Evolutionary conservation across 2,888 invertebrate species (phyloP), one percentile per base, ranked within the genome.

Genomic region (Dromius quadrimaculatus): DNA sequence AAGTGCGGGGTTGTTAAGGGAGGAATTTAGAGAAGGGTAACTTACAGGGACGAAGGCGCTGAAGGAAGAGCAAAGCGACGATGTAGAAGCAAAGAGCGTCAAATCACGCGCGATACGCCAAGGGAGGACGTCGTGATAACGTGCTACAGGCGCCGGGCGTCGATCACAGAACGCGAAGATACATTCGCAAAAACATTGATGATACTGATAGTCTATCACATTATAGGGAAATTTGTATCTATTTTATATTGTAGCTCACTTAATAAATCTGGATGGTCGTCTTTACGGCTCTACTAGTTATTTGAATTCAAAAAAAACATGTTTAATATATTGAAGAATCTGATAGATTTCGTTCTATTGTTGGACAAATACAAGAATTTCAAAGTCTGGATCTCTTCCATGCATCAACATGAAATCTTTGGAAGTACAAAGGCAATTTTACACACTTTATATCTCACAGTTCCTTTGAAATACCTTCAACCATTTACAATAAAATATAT

Each of bases 51-150:
- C 19, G 41, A 6, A 23, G 20, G 4, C 15, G 11, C 50, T 22
- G 13, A n/a, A 13, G 20, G 5, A 20, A 28, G 23, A 28, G 54
- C 15, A 36, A 43, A 22, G 62, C 41, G 62, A 22, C 38, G 62
- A 41, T 41, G 62, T 41, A 62, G 62, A 62, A 62, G 62, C 22
- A 62, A 62, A 11, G 61, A 41, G 41, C 62, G 41, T 62, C 23
- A 62, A 62, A 62, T 62, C 62, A 41, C 38, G 22, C 41, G 62
- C 68, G 68, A 68, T 68, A 68, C 59, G 68, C 68, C 32, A 38
- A 23, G 41, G 57, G 68, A 59, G 38, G 38, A 61, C 17, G 38
- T 38, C 34, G 36, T 34, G 32, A 59, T 41, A 28, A 68, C 68
- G 43, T 19, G 19, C 38, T 20, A 57, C 23, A 6, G 32, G 32